Percentiles rank a stretch among this genome's conserved stretches.
Conservation (phyloP, 53 echinoderm and acorn worm species). For the Temnopleurus reevesii region DNA sequence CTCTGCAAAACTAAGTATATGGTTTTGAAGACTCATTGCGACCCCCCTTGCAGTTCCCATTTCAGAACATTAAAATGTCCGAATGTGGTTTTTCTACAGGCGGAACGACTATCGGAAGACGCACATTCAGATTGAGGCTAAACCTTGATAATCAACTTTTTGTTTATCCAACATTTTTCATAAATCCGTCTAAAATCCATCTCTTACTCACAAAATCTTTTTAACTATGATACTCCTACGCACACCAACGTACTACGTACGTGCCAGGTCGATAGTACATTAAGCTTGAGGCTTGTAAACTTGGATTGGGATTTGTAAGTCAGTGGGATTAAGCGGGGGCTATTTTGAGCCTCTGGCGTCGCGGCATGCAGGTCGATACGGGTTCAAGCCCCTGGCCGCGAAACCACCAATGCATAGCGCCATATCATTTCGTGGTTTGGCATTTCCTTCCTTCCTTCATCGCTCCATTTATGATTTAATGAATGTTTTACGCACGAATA, state of each 20-base stretch:
- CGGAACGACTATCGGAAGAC: neutral
- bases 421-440: neutral
- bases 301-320: slow-evolving; percentile 40
- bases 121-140: neutral
- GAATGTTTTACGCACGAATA: too few relatives aligned
- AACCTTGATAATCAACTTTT: neutral
- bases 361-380: neutral
- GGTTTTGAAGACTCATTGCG: too few relatives aligned
- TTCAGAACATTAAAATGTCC: too few relatives aligned
- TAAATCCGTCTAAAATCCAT: neutral
- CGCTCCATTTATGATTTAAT: too few relatives aligned
- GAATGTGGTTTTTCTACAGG: too few relatives aligned
- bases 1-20: too few relatives aligned
- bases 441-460: neutral
- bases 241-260: slow-evolving; percentile 7
- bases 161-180: neutral
- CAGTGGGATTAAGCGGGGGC: slow-evolving; percentile 21
- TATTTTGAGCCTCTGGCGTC: slow-evolving; percentile 35
- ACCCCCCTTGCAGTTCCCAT: too few relatives aligned
- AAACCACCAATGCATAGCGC: slow-evolving; percentile 21
- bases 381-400: slow-evolving; percentile 42
- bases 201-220: neutral
- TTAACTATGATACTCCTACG: slow-evolving; percentile 34
- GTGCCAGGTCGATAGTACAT: neutral
- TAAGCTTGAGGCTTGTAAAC: neutral